These are phyloP conservation scores for Spea bombifrons DNA, from an alignment of 2,113 vertebrate species.

Conservation along the genomic window DNA sequence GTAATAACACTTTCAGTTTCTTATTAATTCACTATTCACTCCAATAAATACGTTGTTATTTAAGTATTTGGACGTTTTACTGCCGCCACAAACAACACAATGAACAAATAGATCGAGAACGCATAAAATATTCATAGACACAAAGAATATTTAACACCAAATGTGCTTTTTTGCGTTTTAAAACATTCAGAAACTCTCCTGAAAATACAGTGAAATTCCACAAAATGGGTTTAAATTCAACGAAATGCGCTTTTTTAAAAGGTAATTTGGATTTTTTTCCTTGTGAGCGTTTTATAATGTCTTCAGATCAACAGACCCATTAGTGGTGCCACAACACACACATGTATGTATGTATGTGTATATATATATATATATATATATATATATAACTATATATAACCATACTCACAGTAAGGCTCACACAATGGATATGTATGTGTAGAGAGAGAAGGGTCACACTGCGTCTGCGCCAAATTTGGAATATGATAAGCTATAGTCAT, in stretches of 20 bases:
- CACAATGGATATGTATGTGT: too few relatives aligned
- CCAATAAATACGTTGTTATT: conserved; percentile 44
- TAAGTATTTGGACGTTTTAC: conserved; percentile 42
- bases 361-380: too few relatives aligned
- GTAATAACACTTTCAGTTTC: conserved; percentile 12
- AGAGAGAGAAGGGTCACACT: too few relatives aligned
- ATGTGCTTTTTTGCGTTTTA: conserved; percentile 37
- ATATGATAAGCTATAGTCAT: too few relatives aligned
- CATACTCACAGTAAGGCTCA: too few relatives aligned
- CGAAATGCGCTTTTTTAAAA: conserved; percentile 10
- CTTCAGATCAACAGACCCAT: too few relatives aligned
- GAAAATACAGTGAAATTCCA: conserved; percentile 13
- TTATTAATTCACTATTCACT: conserved; percentile 37
- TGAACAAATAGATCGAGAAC: conserved; percentile 38
- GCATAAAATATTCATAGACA: conserved; percentile 45
- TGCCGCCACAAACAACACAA: conserved; percentile 36
- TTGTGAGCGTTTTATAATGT: not conserved
- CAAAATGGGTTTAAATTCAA: not conserved
- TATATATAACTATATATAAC: too few relatives aligned
- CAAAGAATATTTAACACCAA: conserved; percentile 45
- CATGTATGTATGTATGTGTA: too few relatives aligned
- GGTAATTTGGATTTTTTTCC: conserved; percentile 7
- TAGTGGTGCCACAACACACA: too few relatives aligned
- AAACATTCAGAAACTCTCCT: conserved; percentile 12
- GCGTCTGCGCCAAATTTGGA: too few relatives aligned